These are phyloP conservation scores for Cantharis rufa DNA, from an alignment of 2,888 invertebrate genomes.

Conservation along the genomic window DNA sequence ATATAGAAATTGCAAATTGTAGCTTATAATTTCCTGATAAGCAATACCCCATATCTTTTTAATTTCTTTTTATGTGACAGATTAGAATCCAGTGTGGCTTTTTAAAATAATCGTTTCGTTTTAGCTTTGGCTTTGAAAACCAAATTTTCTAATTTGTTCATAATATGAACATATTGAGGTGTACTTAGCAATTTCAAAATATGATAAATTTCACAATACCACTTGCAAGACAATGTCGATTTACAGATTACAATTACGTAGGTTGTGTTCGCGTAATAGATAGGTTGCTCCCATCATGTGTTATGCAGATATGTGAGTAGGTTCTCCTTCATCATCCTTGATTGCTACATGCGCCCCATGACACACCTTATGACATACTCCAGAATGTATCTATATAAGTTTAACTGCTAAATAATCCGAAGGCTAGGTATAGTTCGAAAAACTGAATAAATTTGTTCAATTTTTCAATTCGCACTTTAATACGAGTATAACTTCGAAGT, in stretches of 20 bases:
- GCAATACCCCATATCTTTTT: background rate
- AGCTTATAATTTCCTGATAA: background rate
- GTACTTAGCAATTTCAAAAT: slow-evolving; percentile 12
- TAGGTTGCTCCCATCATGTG: slow-evolving; percentile 40
- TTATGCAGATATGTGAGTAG: slow-evolving; percentile 39
- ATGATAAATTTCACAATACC: slow-evolving; percentile 24
- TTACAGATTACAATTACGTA: slow-evolving; percentile 33
- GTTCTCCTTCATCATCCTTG: slow-evolving; percentile 41
- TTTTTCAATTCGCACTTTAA: background rate
- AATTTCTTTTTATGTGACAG: background rate
- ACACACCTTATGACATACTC: slow-evolving; percentile 41
- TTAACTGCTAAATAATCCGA: background rate
- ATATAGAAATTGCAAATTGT: slow-evolving; percentile 6
- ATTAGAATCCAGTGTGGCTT: background rate
- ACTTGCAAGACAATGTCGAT: slow-evolving; percentile 29
- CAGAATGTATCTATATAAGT: slow-evolving; percentile 14
- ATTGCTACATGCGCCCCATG: slow-evolving; percentile 39
- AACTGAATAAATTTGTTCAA: background rate
- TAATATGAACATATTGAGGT: background rate
- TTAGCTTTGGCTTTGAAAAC: background rate
- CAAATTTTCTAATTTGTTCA: background rate
- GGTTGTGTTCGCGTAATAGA: slow-evolving; percentile 38
- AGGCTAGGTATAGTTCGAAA: background rate
- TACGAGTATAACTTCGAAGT: background rate
- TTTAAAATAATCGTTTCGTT: background rate